phyloP scores from a whole-genome alignment of 2,888 invertebrate genomes.

The Zaprionus lineosus region DNA sequence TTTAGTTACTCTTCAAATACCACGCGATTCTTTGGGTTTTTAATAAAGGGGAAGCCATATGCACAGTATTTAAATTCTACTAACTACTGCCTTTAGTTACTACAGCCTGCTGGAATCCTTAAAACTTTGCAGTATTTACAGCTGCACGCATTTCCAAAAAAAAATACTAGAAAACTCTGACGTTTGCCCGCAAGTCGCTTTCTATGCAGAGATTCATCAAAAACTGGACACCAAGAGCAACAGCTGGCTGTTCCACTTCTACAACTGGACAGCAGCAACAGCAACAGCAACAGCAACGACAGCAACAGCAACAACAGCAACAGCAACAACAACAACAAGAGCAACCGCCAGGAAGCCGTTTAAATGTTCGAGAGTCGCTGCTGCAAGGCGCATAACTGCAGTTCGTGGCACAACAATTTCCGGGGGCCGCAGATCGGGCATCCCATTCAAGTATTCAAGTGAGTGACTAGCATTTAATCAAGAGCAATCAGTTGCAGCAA shows the following conservation, averaged over 20 bases:
- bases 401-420: conserved; percentile 71
- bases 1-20: too few relatives aligned
- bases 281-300: not conserved
- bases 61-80: too few relatives aligned
- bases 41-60: too few relatives aligned
- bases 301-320: conserved; percentile 17
- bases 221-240: conserved; percentile 30
- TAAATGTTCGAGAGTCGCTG: conserved; percentile 51
- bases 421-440: conserved; percentile 51
- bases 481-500: conserved; percentile 66
- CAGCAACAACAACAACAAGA: conserved; percentile 3
- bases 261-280: conserved; percentile 20
- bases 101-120: too few relatives aligned
- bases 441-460: conserved; percentile 56
- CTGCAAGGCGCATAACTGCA: conserved; percentile 51
- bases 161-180: too few relatives aligned
- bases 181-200: too few relatives aligned
- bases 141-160: too few relatives aligned
- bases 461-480: conserved; percentile 73
- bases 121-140: too few relatives aligned
- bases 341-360: conserved; percentile 59
- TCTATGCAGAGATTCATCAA: conserved; percentile 47
- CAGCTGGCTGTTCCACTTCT: conserved; percentile 43
- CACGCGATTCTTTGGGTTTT: too few relatives aligned
- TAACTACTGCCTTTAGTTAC: too few relatives aligned